phyloP scores from a whole-genome alignment of 2,797 vertebrate species.

The Tapirus indicus region DNA sequence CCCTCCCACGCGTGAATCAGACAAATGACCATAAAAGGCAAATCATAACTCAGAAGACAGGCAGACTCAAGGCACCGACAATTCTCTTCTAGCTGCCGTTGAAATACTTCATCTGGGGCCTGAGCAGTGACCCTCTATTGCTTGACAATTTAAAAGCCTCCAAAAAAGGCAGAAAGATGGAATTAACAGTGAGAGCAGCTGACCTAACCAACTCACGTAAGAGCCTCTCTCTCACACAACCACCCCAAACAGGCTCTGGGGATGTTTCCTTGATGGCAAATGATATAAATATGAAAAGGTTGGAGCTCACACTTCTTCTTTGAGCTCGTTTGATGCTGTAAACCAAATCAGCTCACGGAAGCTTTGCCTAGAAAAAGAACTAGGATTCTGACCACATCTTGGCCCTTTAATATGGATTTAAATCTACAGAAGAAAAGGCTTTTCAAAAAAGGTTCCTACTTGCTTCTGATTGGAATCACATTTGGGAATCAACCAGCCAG shows the following conservation, averaged over 20 bases:
- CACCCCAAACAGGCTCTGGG: background rate
- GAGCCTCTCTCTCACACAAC: background rate
- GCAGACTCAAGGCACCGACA: conserved; percentile 51
- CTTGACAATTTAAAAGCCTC: conserved; percentile 7
- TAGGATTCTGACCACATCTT: background rate
- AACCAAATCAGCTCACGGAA: background rate
- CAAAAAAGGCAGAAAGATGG: background rate
- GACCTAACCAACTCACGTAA: background rate
- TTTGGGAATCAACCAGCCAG: background rate
- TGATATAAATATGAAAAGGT: background rate
- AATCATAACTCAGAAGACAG: conserved; percentile 64
- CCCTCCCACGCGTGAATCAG: conserved; percentile 70
- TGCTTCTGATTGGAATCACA: conserved; percentile 25
- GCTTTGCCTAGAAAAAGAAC: conserved; percentile 17
- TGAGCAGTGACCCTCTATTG: conserved; percentile 15
- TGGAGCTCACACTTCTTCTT: background rate
- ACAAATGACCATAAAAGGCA: conserved; percentile 81
- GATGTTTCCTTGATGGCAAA: conserved; percentile 17
- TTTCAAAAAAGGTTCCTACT: conserved; percentile 24
- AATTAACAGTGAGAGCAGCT: background rate
- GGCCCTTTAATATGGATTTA: background rate
- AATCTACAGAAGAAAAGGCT: background rate
- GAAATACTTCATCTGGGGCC: conserved; percentile 59
- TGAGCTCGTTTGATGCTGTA: background rate
- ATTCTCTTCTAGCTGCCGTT: conserved; percentile 44